These are phyloP conservation scores for Xenopus laevis DNA, from an alignment of 2,113 vertebrate genomes.

Conservation along the genomic window DNA sequence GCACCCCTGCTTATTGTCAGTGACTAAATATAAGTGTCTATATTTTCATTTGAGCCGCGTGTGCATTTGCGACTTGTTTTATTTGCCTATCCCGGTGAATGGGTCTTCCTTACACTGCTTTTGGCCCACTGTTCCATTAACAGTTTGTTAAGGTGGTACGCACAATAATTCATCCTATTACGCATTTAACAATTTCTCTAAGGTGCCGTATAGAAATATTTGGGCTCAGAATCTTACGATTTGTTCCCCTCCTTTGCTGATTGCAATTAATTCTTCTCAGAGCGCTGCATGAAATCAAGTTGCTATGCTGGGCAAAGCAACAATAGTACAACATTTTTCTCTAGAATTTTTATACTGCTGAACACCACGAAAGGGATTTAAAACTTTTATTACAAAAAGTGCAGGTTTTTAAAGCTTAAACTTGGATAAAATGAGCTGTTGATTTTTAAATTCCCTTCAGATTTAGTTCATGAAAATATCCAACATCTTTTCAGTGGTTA, in stretches of 20 bases:
- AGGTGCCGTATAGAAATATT: not conserved
- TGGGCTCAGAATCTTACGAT: not conserved
- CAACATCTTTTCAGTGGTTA: not conserved
- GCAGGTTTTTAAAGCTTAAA: too few relatives aligned
- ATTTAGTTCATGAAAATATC: conserved; percentile 19
- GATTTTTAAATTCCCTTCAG: not conserved
- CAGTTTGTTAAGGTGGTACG: not conserved
- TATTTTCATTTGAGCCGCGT: not conserved
- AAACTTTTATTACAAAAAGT: too few relatives aligned
- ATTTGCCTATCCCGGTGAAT: not conserved
- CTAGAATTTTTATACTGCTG: too few relatives aligned
- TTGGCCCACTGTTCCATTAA: not conserved
- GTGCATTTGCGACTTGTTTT: not conserved
- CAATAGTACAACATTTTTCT: too few relatives aligned
- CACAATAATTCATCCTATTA: not conserved
- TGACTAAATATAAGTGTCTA: conserved; percentile 54
- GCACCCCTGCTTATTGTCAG: conserved; percentile 85
- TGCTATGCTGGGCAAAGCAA: too few relatives aligned
- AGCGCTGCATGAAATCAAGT: too few relatives aligned
- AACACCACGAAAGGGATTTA: too few relatives aligned
- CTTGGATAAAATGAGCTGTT: too few relatives aligned
- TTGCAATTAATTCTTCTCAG: not conserved
- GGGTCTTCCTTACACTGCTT: not conserved
- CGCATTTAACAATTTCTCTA: not conserved
- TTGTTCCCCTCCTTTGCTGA: not conserved